A percentile compares a stretch with the other conserved stretches of the same genome.
phyloP scores from a whole-genome alignment of 2,113 vertebrate species.

The Otus sunia region DNA sequence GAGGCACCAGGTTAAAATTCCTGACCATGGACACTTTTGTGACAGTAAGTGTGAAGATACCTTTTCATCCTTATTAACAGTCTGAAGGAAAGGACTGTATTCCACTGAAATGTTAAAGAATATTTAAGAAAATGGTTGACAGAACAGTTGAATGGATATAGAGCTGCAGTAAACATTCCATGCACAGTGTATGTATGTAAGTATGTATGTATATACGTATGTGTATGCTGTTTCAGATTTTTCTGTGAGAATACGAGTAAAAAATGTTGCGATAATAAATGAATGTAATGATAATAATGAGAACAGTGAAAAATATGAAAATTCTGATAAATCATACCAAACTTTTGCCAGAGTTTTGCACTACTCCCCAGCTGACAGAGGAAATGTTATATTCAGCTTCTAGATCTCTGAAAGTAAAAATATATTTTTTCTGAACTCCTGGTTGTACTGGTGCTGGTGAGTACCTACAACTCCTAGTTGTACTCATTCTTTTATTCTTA shows the following conservation, averaged over 20 bases:
- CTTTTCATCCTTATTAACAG: background rate
- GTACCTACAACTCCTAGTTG: background rate
- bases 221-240: background rate
- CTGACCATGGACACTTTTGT: background rate
- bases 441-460: background rate
- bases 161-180: background rate
- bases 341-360: background rate
- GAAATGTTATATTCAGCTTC: background rate
- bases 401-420: background rate
- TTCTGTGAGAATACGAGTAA: background rate
- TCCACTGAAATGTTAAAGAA: background rate
- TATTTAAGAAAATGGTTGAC: background rate
- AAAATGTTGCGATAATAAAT: background rate
- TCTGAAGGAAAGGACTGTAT: background rate
- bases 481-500: background rate
- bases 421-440: background rate
- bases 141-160: background rate
- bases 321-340: background rate
- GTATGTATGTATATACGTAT: background rate
- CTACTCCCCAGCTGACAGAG: background rate
- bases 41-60: background rate
- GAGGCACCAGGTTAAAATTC: background rate
- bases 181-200: too few relatives aligned
- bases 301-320: background rate
- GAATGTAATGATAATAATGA: background rate